Evolutionary conservation across 2,113 vertebrate species (phyloP).

Genomic region (Psammodynastes pulverulentus): DNA sequence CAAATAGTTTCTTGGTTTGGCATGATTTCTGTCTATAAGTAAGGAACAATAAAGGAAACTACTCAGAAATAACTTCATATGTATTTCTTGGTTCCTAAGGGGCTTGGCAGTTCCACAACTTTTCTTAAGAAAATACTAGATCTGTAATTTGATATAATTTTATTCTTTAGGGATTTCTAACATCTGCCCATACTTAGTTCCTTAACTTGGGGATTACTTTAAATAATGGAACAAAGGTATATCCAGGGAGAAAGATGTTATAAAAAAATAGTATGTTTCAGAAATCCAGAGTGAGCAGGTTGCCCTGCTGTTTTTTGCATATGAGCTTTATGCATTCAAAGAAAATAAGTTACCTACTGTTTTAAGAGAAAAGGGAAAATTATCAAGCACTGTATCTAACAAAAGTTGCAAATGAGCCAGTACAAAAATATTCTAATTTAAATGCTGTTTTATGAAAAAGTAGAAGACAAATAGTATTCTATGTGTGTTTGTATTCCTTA

Average conservation of each 20-base stretch:
- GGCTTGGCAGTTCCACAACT: neutral
- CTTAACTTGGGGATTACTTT: neutral
- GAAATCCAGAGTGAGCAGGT: neutral
- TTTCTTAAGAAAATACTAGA: neutral
- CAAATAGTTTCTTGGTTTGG: neutral
- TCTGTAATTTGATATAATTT: neutral
- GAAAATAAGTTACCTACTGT: neutral
- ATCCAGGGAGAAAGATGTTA: neutral
- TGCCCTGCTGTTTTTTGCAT: neutral
- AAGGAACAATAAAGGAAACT: neutral
- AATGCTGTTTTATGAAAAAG: slow-evolving; percentile 12
- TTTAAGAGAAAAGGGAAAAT: neutral
- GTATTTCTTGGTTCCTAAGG: neutral
- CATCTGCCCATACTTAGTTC: neutral
- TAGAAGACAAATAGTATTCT: neutral
- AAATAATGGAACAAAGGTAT: neutral
- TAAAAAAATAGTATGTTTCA: neutral
- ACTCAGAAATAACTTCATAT: neutral
- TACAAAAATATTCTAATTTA: neutral
- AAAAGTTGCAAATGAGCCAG: slow-evolving; percentile 3
- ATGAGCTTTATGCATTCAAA: neutral
- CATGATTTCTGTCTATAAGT: neutral
- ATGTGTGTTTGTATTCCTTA: neutral
- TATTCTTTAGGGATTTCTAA: neutral
- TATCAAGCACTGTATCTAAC: neutral